Conservation (phyloP, 37 sponge, comb jelly and placozoan species). For the Diacarnus erythraeanus region DNA sequence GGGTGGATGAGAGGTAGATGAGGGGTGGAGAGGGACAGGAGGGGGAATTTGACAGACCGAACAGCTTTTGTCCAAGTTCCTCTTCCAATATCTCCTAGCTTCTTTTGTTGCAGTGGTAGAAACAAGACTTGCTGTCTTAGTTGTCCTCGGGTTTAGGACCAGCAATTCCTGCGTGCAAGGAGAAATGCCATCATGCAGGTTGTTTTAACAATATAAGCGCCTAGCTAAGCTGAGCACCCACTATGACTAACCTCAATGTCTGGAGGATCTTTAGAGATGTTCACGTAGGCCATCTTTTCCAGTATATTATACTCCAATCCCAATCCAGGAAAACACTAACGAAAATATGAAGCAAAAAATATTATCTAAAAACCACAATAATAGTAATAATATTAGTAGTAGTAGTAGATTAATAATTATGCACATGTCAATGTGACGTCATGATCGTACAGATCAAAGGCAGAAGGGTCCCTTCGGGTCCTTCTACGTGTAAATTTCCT, state of each 20-base stretch:
- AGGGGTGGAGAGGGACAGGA: no score
- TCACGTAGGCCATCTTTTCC: slow-evolving; percentile 3
- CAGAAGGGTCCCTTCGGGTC: no score
- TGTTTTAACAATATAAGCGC: not conserved
- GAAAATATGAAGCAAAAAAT: no score
- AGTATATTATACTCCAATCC: no score
- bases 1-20: slow-evolving; percentile 10
- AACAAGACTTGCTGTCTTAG: slow-evolving; percentile 65
- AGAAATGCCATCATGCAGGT: no score
- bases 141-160: slow-evolving; percentile 79
- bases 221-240: not conserved
- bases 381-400: no score
- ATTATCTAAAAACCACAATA: no score
- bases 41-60: slow-evolving; percentile 66
- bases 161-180: slow-evolving; percentile 80
- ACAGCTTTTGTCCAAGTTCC: slow-evolving; percentile 86
- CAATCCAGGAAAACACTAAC: no score
- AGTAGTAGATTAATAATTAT: no score
- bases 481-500: no score
- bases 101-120: slow-evolving; percentile 77
- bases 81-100: slow-evolving; percentile 90
- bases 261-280: slow-evolving; percentile 60
- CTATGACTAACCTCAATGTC: slow-evolving; percentile 71
- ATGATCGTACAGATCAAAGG: no score
- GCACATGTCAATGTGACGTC: no score